Evolutionary conservation across 2,113 vertebrate species (phyloP).

Genomic region (Aspiorhynchus laticeps): DNA sequence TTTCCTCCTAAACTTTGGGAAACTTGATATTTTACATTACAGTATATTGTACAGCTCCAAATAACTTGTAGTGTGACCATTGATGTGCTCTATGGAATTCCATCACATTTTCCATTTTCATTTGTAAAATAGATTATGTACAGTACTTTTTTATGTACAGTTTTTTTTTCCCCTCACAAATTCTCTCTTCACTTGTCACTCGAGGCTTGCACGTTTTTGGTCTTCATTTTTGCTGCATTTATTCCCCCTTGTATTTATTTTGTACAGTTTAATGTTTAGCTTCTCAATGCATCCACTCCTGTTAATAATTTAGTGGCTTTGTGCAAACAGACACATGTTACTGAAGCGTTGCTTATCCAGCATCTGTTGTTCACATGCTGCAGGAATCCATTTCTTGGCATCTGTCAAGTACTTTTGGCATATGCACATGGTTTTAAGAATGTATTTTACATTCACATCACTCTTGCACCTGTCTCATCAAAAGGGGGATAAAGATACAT

Average conservation of each 20-base stretch:
- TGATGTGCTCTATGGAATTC: background rate
- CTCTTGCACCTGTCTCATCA: constrained; percentile 35
- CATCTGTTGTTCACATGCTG: constrained; percentile 53
- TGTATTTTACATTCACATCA: constrained; percentile 25
- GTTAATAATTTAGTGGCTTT: constrained; percentile 51
- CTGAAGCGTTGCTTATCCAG: constrained; percentile 43
- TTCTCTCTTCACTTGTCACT: background rate
- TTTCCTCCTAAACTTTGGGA: background rate
- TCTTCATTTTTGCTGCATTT: background rate
- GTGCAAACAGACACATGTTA: constrained; percentile 57
- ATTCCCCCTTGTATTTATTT: background rate
- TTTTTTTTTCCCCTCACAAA: background rate
- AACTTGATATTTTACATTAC: background rate
- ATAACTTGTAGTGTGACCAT: background rate
- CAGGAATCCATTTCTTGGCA: constrained; percentile 38
- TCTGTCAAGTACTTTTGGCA: constrained; percentile 38
- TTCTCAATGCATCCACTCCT: constrained; percentile 13
- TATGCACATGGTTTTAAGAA: constrained; percentile 52
- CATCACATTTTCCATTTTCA: background rate
- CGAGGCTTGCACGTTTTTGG: background rate
- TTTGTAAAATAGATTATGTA: background rate
- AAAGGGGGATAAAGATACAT: constrained; percentile 21
- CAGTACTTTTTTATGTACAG: background rate
- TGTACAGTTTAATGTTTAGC: background rate
- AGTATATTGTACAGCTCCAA: background rate